Base-by-base conservation (phyloP, 2,797 vertebrate species). In the Esox masquinongy region DNA sequence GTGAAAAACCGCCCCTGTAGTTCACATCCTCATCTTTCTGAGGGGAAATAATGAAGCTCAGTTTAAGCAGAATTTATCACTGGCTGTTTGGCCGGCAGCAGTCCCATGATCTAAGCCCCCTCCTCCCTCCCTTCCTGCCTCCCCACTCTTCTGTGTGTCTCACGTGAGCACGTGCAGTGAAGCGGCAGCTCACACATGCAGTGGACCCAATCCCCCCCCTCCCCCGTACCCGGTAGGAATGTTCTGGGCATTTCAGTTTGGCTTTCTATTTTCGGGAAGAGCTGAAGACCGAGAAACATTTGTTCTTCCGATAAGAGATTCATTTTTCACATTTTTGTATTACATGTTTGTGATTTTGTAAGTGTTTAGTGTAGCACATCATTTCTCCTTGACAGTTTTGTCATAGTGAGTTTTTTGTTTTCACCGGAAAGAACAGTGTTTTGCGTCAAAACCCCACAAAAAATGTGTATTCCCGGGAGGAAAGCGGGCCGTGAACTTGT, bases 31-130 rank as follows among this genome's bases (percentile, higher is more conserved):
- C 26, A 14, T 36, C 39, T 47, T 24, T 9, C 43, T 47, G 9
- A 74, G 16, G 66, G 34, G 29, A 31, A 34, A 31, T 66, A 17
- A 66, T 29, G 15, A 39, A 12, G 8, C 73, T 36, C 66, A 15
- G 66, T 43, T 67, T 47, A 47, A 29, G 70, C 49, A 12, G 36
- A 43, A 63, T 49, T 61, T n/a, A 22, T 56, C 31, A 22, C 66
- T 69, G 31, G n/a, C 71, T 63, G 51, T 61, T 74, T 74, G 39
- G 72, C 24, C 34, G 67, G 47, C 39, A 70, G 56, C 39, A 24
- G 77, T 78, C 72, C 51, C 68, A 73, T 78, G 77, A 78, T 66
- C 26, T 34, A 8, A 26, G 4, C 15, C 34, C 31, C 36, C 56
- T 9, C 22, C 36, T 24, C 53, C 26, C 29, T 29, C n/a, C 29